Evolutionary conservation across 2,888 invertebrate genomes (phyloP).

Genomic region (Cantharis lateralis): DNA sequence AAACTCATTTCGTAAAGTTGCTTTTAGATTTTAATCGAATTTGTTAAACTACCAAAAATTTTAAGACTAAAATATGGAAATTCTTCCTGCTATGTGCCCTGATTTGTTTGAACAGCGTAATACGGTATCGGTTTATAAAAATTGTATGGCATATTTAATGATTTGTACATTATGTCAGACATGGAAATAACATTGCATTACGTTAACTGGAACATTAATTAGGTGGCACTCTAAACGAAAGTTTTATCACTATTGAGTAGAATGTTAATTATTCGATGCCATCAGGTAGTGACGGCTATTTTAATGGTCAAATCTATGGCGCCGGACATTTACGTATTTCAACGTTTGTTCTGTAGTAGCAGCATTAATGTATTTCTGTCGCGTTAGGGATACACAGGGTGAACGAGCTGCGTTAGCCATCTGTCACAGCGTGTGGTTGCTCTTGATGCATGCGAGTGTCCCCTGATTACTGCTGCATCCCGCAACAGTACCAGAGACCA

Average conservation of each 20-base stretch:
- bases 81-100: not conserved
- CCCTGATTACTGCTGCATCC: slow-evolving; percentile 21
- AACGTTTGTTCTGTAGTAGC: slow-evolving; percentile 17
- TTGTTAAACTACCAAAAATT: not conserved
- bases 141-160: not conserved
- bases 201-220: slow-evolving; percentile 20
- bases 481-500: slow-evolving; percentile 29
- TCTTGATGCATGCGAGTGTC: slow-evolving; percentile 48
- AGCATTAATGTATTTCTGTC: slow-evolving; percentile 24
- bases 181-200: not conserved
- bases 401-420: slow-evolving; percentile 44
- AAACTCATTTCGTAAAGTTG: not conserved
- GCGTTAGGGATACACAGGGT: slow-evolving; percentile 42
- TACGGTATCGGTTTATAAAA: not conserved
- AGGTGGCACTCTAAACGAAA: slow-evolving; percentile 34
- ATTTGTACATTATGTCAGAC: not conserved
- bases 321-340: slow-evolving; percentile 24
- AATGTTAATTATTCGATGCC: slow-evolving; percentile 47
- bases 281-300: slow-evolving; percentile 50
- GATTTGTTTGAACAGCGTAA: not conserved
- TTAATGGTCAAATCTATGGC: slow-evolving; percentile 41
- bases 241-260: slow-evolving; percentile 36
- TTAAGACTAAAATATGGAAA: not conserved
- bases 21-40: not conserved
- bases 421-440: slow-evolving; percentile 46